phyloP scores from a whole-genome alignment of 2,797 vertebrate genomes.

The Eurystomus glaucurus region DNA sequence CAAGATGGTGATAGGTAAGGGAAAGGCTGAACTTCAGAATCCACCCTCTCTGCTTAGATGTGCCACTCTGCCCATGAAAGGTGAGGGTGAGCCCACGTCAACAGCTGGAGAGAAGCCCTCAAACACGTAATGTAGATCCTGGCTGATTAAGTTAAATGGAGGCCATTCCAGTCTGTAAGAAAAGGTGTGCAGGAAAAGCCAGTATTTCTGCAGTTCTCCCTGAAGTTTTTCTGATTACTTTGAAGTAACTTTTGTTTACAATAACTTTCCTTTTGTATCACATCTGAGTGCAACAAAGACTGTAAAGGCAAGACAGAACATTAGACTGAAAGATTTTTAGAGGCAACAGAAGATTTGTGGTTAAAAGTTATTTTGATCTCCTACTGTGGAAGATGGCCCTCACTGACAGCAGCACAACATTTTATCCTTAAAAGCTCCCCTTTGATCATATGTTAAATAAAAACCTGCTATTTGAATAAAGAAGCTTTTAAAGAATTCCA shows the following conservation, averaged over 20 bases:
- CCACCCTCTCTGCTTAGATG: background rate
- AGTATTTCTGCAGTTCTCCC: background rate
- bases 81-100: background rate
- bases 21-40: background rate
- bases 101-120: background rate
- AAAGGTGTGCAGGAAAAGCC: background rate
- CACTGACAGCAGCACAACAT: background rate
- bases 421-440: background rate
- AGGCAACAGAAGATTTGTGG: background rate
- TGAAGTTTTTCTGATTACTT: background rate
- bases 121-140: background rate
- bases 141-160: background rate
- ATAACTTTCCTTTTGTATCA: background rate
- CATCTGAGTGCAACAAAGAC: background rate
- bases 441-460: background rate
- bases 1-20: background rate
- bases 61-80: accelerated
- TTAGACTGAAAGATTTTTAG: background rate
- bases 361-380: slow-evolving; percentile 20
- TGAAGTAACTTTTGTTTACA: background rate
- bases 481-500: background rate
- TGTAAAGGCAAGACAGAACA: background rate
- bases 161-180: background rate
- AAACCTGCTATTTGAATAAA: background rate
- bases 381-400: background rate